Evolutionary conservation across 1,140 invertebrate genomes (phyloP).

Genomic region (Halyomorpha halys): DNA sequence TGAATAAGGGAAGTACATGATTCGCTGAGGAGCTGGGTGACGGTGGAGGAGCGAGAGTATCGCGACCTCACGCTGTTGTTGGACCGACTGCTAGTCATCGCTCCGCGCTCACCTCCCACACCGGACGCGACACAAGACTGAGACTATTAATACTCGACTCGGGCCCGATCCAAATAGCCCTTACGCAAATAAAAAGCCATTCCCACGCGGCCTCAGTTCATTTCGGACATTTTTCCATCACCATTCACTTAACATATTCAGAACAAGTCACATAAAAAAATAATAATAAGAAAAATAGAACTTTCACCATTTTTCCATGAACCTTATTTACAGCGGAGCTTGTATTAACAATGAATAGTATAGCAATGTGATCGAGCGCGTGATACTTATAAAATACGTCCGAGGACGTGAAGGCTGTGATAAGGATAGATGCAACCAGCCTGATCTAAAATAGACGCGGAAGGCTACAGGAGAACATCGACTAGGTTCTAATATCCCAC

Average conservation of each 20-base stretch:
- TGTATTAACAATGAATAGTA: no score
- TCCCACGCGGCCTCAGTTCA: not conserved
- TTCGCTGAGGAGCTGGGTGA: conserved; percentile 70
- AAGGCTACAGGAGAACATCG: no score
- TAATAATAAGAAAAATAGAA: not conserved
- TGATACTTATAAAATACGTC: no score
- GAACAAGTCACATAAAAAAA: not conserved
- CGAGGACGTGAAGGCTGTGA: no score
- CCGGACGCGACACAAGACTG: conserved; percentile 3
- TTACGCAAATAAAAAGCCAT: not conserved
- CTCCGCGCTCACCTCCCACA: conserved; percentile 1
- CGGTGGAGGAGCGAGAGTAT: conserved; percentile 65
- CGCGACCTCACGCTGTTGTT: conserved; percentile 13
- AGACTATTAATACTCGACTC: conserved; percentile 27
- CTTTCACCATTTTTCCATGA: no score
- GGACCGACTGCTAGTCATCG: not conserved
- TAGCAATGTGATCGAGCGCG: no score
- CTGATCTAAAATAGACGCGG: no score
- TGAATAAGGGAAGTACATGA: conserved; percentile 74
- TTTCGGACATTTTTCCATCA: not conserved
- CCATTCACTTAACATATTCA: not conserved
- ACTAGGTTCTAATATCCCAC: no score
- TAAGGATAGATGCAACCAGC: no score
- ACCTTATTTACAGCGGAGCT: no score
- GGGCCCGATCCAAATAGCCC: not conserved